Evolutionary conservation across 2,888 invertebrate genomes (phyloP).

Genomic region (Cordilura impudica): DNA sequence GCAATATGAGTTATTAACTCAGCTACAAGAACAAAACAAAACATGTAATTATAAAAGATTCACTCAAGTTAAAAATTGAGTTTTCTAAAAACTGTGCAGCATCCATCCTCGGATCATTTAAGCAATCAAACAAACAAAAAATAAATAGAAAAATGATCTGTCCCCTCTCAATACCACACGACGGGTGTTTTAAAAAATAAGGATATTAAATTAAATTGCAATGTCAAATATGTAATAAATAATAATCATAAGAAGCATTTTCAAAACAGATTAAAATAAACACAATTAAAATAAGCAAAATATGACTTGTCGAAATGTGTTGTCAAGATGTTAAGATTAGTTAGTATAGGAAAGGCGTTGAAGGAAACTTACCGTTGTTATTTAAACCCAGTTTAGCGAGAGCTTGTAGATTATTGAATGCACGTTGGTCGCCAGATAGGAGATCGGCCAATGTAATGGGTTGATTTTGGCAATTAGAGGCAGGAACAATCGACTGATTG

Average conservation of each 20-base stretch:
- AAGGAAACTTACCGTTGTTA: constrained; percentile 80
- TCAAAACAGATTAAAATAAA: neutral
- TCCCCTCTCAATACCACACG: too few relatives aligned
- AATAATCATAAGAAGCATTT: neutral
- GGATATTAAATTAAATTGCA: neutral
- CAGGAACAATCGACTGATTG: constrained; percentile 69
- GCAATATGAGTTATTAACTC: too few relatives aligned
- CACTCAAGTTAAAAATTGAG: too few relatives aligned
- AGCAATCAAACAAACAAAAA: too few relatives aligned
- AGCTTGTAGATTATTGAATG: constrained; percentile 92
- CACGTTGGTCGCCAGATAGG: constrained; percentile 85
- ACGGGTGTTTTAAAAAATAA: too few relatives aligned
- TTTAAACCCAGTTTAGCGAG: constrained; percentile 90
- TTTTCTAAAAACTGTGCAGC: too few relatives aligned
- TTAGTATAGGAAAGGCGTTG: neutral
- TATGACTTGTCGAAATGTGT: neutral
- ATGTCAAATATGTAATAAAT: neutral
- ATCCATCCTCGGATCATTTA: too few relatives aligned
- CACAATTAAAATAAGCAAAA: neutral
- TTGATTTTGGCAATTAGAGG: constrained; percentile 81
- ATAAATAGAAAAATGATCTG: too few relatives aligned
- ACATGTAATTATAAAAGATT: too few relatives aligned
- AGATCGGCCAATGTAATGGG: constrained; percentile 88
- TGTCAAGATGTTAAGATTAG: neutral
- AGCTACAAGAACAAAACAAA: too few relatives aligned